Conservation (phyloP, 2,888 invertebrate species). For the Petrolisthes cinctipes region DNA sequence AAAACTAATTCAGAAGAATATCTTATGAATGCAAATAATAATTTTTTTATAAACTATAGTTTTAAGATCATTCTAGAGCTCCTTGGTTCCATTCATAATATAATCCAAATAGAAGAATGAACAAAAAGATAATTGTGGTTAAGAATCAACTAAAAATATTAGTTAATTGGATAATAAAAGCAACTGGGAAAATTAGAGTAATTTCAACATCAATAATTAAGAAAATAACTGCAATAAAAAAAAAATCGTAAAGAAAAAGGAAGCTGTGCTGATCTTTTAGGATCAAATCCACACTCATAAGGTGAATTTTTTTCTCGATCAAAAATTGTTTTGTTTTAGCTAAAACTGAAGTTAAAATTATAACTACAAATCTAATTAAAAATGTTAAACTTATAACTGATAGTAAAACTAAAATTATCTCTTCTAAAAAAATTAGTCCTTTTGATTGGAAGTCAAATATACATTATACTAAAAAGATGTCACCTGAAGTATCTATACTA, state of each 20-base stretch:
- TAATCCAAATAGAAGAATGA: constrained; percentile 74
- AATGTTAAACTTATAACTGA: not conserved
- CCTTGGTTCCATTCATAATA: constrained; percentile 76
- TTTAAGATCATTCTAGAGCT: constrained; percentile 74
- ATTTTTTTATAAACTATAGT: constrained; percentile 72
- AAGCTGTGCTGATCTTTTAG: constrained; percentile 72
- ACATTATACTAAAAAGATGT: no score
- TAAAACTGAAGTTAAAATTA: no score
- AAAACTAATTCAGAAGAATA: constrained; percentile 70
- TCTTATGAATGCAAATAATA: constrained; percentile 73
- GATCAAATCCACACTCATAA: constrained; percentile 78
- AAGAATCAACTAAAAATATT: constrained; percentile 68
- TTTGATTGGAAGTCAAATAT: not conserved
- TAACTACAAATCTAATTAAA: not conserved
- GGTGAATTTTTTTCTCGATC: constrained; percentile 78
- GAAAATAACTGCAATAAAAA: constrained; percentile 79
- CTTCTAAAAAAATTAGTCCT: not conserved
- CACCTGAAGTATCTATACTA: no score
- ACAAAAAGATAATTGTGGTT: constrained; percentile 71
- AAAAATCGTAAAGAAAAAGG: constrained; percentile 77
- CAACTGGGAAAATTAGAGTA: constrained; percentile 76
- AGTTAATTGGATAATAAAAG: constrained; percentile 70
- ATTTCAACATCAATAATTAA: constrained; percentile 83
- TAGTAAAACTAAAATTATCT: not conserved
- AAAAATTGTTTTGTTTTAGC: constrained; percentile 73